A percentile compares a stretch with the other conserved stretches of the same genome.
Evolutionary conservation across 2,113 vertebrate genomes (phyloP).

Genomic region (Lanius ludovicianus): DNA sequence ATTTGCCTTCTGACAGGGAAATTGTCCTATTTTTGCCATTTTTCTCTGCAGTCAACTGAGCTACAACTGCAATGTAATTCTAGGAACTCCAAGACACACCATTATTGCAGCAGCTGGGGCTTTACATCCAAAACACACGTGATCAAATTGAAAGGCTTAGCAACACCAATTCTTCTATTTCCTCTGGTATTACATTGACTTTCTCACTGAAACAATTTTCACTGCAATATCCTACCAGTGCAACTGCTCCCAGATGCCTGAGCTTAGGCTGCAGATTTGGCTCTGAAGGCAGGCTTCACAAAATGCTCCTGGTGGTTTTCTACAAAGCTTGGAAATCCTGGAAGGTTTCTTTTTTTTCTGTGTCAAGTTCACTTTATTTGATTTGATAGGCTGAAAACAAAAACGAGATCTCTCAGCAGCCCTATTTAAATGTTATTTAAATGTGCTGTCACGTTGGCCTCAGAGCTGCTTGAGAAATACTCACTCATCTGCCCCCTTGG

Average conservation of each 20-base stretch:
- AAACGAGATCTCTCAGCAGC: background rate
- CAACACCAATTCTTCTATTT: background rate
- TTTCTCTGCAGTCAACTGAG: background rate
- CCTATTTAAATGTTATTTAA: background rate
- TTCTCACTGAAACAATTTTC: constrained; percentile 13
- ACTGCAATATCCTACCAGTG: background rate
- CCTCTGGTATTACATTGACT: background rate
- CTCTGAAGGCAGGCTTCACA: background rate
- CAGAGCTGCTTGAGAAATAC: background rate
- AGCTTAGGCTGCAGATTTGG: background rate
- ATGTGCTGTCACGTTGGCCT: background rate
- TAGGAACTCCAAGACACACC: background rate
- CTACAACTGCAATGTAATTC: background rate
- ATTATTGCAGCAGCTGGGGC: background rate
- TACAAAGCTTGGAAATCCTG: background rate
- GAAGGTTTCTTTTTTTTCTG: background rate
- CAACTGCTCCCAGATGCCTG: background rate
- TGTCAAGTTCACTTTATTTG: background rate
- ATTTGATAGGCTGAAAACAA: background rate
- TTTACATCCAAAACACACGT: background rate
- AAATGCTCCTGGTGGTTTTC: background rate
- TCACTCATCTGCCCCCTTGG: background rate
- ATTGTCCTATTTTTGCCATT: background rate
- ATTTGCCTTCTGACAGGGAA: background rate
- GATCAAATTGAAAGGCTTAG: background rate